Percentiles rank a stretch among this genome's conserved stretches.
Evolutionary conservation across 2,113 vertebrate species (phyloP).

Genomic region (Benitochromis conjunctus): DNA sequence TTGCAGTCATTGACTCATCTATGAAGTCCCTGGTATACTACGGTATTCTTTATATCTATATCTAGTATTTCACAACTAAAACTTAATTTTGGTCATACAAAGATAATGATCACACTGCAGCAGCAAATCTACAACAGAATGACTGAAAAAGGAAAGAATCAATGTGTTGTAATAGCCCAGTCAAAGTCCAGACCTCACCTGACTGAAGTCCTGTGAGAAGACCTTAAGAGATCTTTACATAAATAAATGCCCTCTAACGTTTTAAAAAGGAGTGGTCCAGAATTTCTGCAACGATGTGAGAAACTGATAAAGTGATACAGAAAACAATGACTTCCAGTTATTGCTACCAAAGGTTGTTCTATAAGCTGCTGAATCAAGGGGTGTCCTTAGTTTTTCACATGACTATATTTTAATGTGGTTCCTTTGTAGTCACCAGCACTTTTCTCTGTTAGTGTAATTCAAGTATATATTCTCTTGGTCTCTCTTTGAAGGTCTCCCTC

Average conservation of each 20-base stretch:
- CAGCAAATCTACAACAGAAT: not conserved
- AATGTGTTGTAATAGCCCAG: not conserved
- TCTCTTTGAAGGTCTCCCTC: not conserved
- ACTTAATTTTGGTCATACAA: not conserved
- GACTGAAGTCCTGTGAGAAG: not conserved
- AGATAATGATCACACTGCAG: not conserved
- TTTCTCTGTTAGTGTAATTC: fast-evolving
- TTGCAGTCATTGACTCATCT: not conserved
- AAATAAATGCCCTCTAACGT: not conserved
- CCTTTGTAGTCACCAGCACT: not conserved
- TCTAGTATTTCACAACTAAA: not conserved
- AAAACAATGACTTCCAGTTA: not conserved
- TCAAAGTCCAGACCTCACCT: not conserved
- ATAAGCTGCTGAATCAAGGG: not conserved
- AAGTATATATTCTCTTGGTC: not conserved
- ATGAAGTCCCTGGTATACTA: not conserved
- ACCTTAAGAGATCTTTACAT: not conserved
- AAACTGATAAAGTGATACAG: not conserved
- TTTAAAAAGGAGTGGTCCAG: not conserved
- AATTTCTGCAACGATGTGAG: not conserved
- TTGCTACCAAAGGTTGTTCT: not conserved
- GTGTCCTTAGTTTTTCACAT: not conserved
- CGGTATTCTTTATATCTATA: not conserved
- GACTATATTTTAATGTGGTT: not conserved
- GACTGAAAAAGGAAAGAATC: not conserved